phyloP scores from a whole-genome alignment of 35 echinoderm and acorn worm species.

The Heliocidaris tuberculata region DNA sequence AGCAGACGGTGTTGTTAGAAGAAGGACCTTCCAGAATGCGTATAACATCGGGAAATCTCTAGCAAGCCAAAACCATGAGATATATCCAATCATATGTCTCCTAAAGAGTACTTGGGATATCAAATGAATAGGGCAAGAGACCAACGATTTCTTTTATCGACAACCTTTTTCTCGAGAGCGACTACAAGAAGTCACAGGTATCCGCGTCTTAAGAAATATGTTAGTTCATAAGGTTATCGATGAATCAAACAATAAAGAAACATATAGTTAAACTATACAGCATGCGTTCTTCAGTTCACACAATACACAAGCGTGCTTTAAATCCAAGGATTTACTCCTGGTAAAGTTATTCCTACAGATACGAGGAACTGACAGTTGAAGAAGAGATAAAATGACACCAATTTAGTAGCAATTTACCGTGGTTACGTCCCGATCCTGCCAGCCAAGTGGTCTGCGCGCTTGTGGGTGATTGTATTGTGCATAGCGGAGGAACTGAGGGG shows the following conservation, averaged over 20 bases:
- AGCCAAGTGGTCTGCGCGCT: neutral
- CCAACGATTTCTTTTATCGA: neutral
- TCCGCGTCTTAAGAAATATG: neutral
- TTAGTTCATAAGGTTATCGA: neutral
- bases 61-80: neutral
- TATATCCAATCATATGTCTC: conserved; percentile 12
- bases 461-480: neutral
- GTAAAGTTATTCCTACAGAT: neutral
- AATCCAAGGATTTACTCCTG: neutral
- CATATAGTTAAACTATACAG: neutral
- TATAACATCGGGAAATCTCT: neutral
- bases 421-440: neutral
- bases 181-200: neutral
- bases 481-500: neutral
- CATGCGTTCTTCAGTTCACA: neutral
- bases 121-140: neutral
- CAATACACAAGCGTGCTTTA: neutral
- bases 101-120: neutral
- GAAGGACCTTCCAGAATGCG: neutral
- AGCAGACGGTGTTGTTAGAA: neutral
- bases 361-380: neutral
- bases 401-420: conserved; percentile 3
- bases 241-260: neutral
- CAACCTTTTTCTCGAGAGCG: neutral
- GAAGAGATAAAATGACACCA: neutral